Evolutionary conservation across 2,888 invertebrate species (phyloP).

Genomic region (Choreutis nemorana): DNA sequence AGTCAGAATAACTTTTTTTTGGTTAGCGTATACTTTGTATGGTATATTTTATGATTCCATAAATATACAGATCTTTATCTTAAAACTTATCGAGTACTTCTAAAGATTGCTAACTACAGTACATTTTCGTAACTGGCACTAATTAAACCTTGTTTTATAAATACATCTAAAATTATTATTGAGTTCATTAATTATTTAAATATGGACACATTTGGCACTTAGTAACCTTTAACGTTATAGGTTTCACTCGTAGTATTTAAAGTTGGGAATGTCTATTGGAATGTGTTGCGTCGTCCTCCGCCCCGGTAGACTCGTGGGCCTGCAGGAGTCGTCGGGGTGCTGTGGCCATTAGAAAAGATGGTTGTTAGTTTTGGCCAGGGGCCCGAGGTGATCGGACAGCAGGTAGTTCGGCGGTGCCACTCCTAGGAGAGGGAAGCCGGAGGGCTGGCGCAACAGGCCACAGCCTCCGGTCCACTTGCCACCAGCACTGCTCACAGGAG

Average conservation of each 20-base stretch:
- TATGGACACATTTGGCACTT: constrained; percentile 58
- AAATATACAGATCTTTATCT: no score
- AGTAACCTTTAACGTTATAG: constrained; percentile 15
- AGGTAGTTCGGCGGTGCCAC: constrained; percentile 69
- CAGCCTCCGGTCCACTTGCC: constrained; percentile 70
- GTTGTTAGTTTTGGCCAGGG: constrained; percentile 68
- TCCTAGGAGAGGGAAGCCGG: constrained; percentile 67
- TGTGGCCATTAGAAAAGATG: constrained; percentile 69
- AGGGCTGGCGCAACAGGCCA: constrained; percentile 69
- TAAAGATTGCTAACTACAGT: constrained; percentile 18
- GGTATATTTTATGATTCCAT: no score
- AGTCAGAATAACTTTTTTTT: no score
- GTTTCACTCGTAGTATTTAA: constrained; percentile 15
- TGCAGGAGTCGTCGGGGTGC: constrained; percentile 10
- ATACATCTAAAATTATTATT: constrained; percentile 28
- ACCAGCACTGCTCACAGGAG: constrained; percentile 40
- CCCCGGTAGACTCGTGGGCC: constrained; percentile 11
- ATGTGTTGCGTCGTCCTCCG: constrained; percentile 10
- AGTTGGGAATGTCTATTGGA: constrained; percentile 14
- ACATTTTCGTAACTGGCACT: constrained; percentile 20
- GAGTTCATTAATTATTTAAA: constrained; percentile 31
- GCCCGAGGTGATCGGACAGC: constrained; percentile 69
- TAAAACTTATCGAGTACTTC: constrained; percentile 9
- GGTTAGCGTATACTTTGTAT: constrained; percentile 44
- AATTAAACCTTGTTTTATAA: constrained; percentile 21